Evolutionary conservation across 2,888 invertebrate species (phyloP).

Genomic region (Griposia aprilina): DNA sequence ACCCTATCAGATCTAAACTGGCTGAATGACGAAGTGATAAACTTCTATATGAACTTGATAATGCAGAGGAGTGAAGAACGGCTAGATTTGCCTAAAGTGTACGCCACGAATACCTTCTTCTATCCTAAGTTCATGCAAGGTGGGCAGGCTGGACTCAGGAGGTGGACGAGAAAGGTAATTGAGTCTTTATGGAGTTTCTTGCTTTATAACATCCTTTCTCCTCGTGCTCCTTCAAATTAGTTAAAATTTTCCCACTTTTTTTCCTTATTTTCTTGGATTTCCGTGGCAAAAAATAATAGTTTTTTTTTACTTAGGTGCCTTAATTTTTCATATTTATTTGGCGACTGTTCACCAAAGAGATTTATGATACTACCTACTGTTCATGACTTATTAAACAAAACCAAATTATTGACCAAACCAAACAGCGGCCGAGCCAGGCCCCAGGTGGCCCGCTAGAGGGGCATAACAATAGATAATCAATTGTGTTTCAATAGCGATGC

Average conservation of each 20-base stretch:
- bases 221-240: not conserved
- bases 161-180: slow-evolving; percentile 97
- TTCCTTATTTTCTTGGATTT: not conserved
- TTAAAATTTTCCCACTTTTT: not conserved
- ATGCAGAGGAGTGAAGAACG: slow-evolving; percentile 93
- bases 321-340: not conserved
- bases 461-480: too few relatives aligned
- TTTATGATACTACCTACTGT: not conserved
- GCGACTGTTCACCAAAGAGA: not conserved
- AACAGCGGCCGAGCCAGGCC: not conserved
- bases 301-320: not conserved
- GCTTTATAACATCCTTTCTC: not conserved
- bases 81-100: slow-evolving; percentile 93
- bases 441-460: too few relatives aligned
- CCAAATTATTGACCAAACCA: not conserved
- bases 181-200: not conserved
- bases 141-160: slow-evolving; percentile 94
- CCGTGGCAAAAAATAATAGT: not conserved
- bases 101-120: slow-evolving; percentile 99
- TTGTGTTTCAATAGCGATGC: too few relatives aligned
- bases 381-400: not conserved
- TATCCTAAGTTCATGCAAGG: slow-evolving; percentile 95
- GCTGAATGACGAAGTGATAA: slow-evolving; percentile 99
- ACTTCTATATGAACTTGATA: slow-evolving; percentile 98
- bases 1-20: slow-evolving; percentile 96